A percentile compares a stretch with the other conserved stretches of the same genome.
These are phyloP conservation scores for Orbicella faveolata DNA, from an alignment of 64 coral and sea anemone species.

Conservation along the genomic window DNA sequence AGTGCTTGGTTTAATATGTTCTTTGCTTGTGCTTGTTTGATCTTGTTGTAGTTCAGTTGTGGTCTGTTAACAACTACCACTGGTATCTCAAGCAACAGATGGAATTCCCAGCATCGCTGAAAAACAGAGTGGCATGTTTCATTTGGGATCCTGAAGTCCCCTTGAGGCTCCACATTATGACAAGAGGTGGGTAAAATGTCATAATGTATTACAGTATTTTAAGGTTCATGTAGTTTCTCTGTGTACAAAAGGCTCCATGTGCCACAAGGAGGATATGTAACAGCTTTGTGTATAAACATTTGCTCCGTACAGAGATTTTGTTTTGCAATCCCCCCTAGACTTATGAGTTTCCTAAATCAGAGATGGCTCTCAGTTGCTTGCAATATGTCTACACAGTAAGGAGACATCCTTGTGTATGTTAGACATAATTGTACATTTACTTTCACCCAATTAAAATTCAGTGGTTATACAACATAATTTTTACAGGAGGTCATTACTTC, in stretches of 20 bases:
- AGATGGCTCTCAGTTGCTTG: no score
- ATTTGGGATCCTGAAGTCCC: conserved; percentile 81
- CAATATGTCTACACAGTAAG: no score
- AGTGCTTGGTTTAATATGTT: no score
- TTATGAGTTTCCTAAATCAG: no score
- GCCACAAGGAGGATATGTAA: background rate
- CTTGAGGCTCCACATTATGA: conserved; percentile 78
- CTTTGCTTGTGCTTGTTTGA: background rate
- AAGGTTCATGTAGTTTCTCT: background rate
- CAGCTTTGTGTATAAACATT: no score
- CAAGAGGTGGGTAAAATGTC: conserved; percentile 43
- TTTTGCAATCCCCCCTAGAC: no score
- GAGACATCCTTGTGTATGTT: no score
- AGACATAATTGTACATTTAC: no score
- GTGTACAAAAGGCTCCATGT: background rate
- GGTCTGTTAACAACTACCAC: conserved; percentile 96
- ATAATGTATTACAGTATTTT: background rate
- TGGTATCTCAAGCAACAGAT: conserved; percentile 97
- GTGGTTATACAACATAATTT: background rate
- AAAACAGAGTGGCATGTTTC: conserved; percentile 68
- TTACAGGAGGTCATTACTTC: conserved; percentile 72
- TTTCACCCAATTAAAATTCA: no score
- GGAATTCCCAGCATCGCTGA: conserved; percentile 55
- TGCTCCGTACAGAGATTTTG: no score
- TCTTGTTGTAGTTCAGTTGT: conserved; percentile 77